Evolutionary conservation across 2,113 vertebrate species (phyloP).

Genomic region (Vireo altiloquus): DNA sequence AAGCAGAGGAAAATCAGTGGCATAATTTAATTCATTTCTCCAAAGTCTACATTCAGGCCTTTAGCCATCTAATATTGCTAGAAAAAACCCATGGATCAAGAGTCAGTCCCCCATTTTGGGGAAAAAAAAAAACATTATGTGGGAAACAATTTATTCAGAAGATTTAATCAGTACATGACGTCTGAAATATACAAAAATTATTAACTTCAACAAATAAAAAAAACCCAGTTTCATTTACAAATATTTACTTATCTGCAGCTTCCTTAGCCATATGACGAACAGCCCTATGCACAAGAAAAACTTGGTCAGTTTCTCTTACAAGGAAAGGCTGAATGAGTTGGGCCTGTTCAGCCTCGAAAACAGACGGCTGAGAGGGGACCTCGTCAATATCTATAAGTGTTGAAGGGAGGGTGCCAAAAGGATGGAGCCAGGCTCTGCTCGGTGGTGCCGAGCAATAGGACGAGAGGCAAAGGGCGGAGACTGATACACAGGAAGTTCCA

Average conservation of each 20-base stretch:
- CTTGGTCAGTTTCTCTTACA: background rate
- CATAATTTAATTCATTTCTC: background rate
- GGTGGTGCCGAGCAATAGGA: accelerated
- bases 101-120: background rate
- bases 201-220: background rate
- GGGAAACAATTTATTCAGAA: background rate
- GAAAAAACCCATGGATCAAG: background rate
- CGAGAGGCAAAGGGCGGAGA: background rate
- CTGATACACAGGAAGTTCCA: background rate
- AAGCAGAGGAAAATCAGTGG: background rate
- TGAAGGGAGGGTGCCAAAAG: background rate
- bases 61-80: background rate
- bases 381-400: accelerated
- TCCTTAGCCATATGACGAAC: background rate
- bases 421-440: background rate
- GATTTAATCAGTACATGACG: background rate
- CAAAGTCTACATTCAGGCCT: background rate
- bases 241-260: background rate
- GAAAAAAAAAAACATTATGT: background rate
- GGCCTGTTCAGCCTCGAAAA: background rate
- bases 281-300: background rate
- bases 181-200: background rate
- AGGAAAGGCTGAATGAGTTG: background rate
- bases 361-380: background rate
- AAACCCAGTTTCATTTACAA: background rate